Evolutionary conservation across 2,888 invertebrate genomes (phyloP).

Genomic region (Polydrusus pterygomalis): DNA sequence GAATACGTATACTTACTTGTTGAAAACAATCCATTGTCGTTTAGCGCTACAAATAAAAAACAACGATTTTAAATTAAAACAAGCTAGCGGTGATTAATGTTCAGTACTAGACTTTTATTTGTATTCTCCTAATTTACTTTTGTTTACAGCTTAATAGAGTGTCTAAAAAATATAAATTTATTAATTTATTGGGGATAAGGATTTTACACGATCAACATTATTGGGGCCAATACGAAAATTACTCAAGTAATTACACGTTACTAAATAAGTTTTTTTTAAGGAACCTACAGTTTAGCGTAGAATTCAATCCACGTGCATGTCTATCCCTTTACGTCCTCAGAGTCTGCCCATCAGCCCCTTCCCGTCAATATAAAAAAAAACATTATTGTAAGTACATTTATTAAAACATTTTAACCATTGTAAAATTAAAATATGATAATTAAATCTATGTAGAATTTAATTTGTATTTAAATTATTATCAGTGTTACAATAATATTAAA

Average conservation of each 20-base stretch:
- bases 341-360: too few relatives aligned
- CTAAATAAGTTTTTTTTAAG: too few relatives aligned
- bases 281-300: too few relatives aligned
- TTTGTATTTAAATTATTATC: background rate
- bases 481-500: background rate
- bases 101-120: background rate
- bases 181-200: background rate
- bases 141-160: conserved; percentile 2
- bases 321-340: too few relatives aligned
- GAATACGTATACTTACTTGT: conserved; percentile 5
- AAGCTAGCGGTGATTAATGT: conserved; percentile 14
- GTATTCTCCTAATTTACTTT: conserved; percentile 4
- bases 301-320: too few relatives aligned
- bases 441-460: too few relatives aligned
- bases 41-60: background rate
- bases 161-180: background rate
- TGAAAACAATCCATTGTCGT: conserved; percentile 7
- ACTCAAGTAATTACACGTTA: too few relatives aligned
- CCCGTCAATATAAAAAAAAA: too few relatives aligned
- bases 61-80: conserved; percentile 18
- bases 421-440: background rate
- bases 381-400: too few relatives aligned
- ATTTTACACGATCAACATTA: too few relatives aligned
- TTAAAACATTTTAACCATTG: background rate
- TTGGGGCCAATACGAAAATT: too few relatives aligned